Evolutionary conservation across 2,888 invertebrate species (phyloP), one percentile per base, ranked within the genome.

Genomic region (Ligdia adustata): DNA sequence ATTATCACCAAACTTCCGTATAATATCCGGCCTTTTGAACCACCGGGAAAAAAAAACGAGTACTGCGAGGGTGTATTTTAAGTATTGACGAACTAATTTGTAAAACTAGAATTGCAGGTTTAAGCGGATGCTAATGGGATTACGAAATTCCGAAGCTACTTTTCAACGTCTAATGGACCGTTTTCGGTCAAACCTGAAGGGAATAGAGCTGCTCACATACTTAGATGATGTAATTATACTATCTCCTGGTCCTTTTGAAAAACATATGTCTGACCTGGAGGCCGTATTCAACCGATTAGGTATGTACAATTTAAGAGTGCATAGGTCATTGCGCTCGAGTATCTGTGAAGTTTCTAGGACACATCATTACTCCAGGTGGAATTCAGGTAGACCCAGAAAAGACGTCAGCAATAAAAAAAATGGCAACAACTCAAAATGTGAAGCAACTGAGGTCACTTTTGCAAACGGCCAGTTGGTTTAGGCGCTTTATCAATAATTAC

Each of bases 151-250:
- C 7, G 29, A 20, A 1, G 39, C 39, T 2, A 39, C 39, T 4
- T 39, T 39, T 6, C 39, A 39, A 20, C 15, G 39, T 7, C 9
- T 39, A 4, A 39, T 39, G n/a, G 39, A 39, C 20, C 9, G 39
- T 2, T 20, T 39, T 5, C 18, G 20, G n/a, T 29, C 39, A 2
- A 28, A 28, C 28, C 5, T 16, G 16, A 4, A 4, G 3, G 16
- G 3, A 4, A 5, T 4, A 5, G 5, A 16, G 16, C 3, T 16
- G 3, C 15, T 69, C 0, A 57, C 61, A 0, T 74, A 73, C 41
- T 15, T 72, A 0, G 73, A 72, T 44, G 72, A 71, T 24, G 20
- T 72, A n/a, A 40, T 69, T 0, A 32, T 75, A 0, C 37, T 66
- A 1, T 69, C 70, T 0, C 52, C 39, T 1, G 15, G 54, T 4